A percentile compares a stretch with the other conserved stretches of the same genome.
Conservation (phyloP, 2,888 invertebrate species). For the Drosophila vallismaia region DNA sequence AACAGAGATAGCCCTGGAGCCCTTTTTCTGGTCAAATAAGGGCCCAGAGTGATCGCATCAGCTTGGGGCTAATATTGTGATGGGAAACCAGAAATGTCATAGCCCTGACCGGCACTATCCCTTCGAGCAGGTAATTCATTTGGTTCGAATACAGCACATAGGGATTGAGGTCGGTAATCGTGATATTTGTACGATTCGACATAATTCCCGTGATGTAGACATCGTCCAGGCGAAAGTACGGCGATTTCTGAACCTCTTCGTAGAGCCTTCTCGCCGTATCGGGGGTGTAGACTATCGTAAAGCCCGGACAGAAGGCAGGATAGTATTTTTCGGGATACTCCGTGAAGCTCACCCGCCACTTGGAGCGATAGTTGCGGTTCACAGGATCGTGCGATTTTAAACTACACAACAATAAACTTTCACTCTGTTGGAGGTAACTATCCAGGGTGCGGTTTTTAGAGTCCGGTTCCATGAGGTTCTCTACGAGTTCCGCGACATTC, state of each 20-base stretch:
- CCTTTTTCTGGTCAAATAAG: slow-evolving; percentile 21
- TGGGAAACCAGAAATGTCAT: slow-evolving; percentile 37
- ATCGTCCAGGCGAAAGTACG: slow-evolving; percentile 47
- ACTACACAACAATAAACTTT: slow-evolving; percentile 32
- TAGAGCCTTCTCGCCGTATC: slow-evolving; percentile 44
- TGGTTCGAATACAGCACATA: slow-evolving; percentile 29
- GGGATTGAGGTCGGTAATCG: slow-evolving; percentile 38
- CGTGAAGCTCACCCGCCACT: slow-evolving; percentile 49
- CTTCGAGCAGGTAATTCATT: neutral
- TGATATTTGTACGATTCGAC: slow-evolving; percentile 36
- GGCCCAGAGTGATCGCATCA: slow-evolving; percentile 35
- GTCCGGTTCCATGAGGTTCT: neutral
- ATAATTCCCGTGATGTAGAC: slow-evolving; percentile 52
- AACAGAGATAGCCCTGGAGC: slow-evolving; percentile 5
- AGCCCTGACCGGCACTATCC: neutral
- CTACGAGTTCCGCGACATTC: slow-evolving; percentile 32
- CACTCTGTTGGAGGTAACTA: neutral
- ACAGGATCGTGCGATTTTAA: slow-evolving; percentile 18
- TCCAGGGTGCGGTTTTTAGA: slow-evolving; percentile 4
- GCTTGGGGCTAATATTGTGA: slow-evolving; percentile 23
- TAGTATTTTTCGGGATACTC: slow-evolving; percentile 38
- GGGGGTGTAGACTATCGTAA: slow-evolving; percentile 42
- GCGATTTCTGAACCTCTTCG: slow-evolving; percentile 33
- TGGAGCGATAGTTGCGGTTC: slow-evolving; percentile 34
- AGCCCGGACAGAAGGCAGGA: slow-evolving; percentile 53